phyloP scores from a whole-genome alignment of 2,888 invertebrate species.

The Drosophila lacicola region DNA sequence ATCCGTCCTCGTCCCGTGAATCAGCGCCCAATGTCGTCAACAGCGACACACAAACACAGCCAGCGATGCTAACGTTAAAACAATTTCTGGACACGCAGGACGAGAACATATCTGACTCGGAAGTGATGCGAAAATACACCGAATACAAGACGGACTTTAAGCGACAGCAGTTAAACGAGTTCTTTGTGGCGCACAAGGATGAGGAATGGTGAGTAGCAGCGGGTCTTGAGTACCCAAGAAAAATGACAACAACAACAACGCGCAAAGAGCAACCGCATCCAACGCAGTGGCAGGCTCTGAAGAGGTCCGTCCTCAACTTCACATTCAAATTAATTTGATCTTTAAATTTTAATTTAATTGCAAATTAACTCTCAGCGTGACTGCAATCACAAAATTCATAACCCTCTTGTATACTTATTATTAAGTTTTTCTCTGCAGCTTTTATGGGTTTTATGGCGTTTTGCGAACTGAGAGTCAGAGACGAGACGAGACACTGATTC shows the following conservation, averaged over 20 bases:
- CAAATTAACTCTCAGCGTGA: conserved; percentile 34
- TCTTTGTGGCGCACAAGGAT: conserved; percentile 99
- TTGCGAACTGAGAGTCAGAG: conserved; percentile 53
- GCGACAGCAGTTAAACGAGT: conserved; percentile 98
- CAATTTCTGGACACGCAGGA: conserved; percentile 98
- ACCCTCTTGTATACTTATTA: conserved; percentile 74
- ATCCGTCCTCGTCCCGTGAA: conserved; percentile 70
- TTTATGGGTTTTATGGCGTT: conserved; percentile 78
- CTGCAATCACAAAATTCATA: conserved; percentile 52
- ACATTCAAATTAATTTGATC: conserved; percentile 19
- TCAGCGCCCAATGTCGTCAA: conserved; percentile 30
- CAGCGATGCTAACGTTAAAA: conserved; percentile 98
- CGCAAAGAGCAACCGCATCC: conserved; percentile 3
- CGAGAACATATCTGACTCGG: conserved; percentile 98
- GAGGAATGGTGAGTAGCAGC: conserved; percentile 96
- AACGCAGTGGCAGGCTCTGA: neutral
- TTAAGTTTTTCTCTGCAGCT: conserved; percentile 84
- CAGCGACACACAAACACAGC: conserved; percentile 89
- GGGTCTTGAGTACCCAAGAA: neutral
- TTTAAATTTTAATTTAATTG: conserved; percentile 12
- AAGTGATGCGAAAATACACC: conserved; percentile 98
- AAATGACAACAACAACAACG: neutral
- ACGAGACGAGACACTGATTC: conserved; percentile 48
- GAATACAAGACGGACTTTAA: conserved; percentile 99
- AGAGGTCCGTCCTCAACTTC: neutral